Evolutionary conservation across 2,113 vertebrate species (phyloP), one percentile per base, ranked within the genome.

Genomic region (Periophthalmodon schlosseri): DNA sequence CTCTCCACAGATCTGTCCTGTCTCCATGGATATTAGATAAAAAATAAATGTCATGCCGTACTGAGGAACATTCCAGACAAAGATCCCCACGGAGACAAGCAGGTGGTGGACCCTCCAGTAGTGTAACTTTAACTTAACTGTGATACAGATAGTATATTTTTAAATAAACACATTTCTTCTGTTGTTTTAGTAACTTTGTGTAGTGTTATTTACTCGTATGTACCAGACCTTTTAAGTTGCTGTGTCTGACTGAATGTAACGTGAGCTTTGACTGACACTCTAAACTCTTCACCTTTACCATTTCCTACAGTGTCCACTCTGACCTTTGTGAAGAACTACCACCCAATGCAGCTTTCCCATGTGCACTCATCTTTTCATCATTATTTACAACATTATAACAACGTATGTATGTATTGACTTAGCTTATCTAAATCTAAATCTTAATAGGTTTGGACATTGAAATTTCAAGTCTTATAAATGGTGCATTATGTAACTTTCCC

Each of bases 221-320:
- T 67, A 72, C 28, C 71, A 73, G 64, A 72, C 46, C 21, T 23
- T 47, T 7, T 28, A 36, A 46, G 67, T 0, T 2, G 67, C 15
- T 10, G 54, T 18, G 47, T 64, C 68, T 69, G 78, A 56, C 68
- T 49, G 4, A 0, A 28, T 81, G 93, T 90, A 92, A 93, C 69
- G 52, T 71, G 90, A 94, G 74, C 91, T 84, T 67, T 79, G 58
- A 52, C 85, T 90, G 90, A 89, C 58, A 90, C 78, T 85, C 79
- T 91, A 91, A 91, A 88, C 91, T 83, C 68, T 91, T 94, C 91
- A 93, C 93, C 92, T 93, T 94, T 94, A 94, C 84, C 91, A 93
- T 92, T 92, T 92, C 76, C 82, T 81, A 63, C 21, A 66, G 24
- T 1, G 66, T 73, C 56, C 1, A n/a, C 65, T 83, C 78, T 77